Evolutionary conservation across 2,888 invertebrate genomes (phyloP), one percentile per base, ranked within the genome.

Genomic region (Euclidia mi): DNA sequence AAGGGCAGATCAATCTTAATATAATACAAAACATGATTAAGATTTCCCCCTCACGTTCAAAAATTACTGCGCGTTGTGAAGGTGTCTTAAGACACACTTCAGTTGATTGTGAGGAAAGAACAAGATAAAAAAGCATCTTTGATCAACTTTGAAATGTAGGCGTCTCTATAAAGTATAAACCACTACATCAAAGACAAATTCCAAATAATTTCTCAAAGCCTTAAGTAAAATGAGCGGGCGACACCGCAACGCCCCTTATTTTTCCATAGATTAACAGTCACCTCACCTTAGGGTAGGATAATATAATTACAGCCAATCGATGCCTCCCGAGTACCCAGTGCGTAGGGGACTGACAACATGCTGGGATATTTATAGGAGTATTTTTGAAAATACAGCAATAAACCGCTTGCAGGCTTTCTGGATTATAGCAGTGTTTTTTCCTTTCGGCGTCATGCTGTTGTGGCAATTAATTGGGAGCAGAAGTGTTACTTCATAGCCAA

Each of bases 291-390:
- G 85, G 91, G 89, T 83, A 78, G 79, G 78, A 82, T 91, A 91
- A 92, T 90, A 86, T 86, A 90, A 92, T 92, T 91, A 91, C 80
- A 69, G 79, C 79, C 89, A 90, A 91, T 91, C 91, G 90, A 90
- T 90, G 89, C 75, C 79, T 79, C 87, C 89, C 83, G 70, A 81
- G 87, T 55, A 79, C 48, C 47, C 34, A 50, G 76, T 62, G 63
- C 69, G 68, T 31, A 12, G 49, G 76, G 79, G 81, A 76, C 78
- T 66, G 56, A 68, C 77, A 81, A 77, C 89, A 81, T 76, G 88
- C 89, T 87, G 89, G 67, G 85, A 87, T 87, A 85, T 89, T 87
- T 86, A 88, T 86, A 78, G 78, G 71, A 49, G 71, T 68, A 56
- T 60, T 65, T 64, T 51, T 25, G 44, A 60, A 70, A 71, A 61